Percentiles rank a stretch among this genome's conserved stretches.
phyloP scores from a whole-genome alignment of 2,888 invertebrate species.

The Liodrosophila aerea region DNA sequence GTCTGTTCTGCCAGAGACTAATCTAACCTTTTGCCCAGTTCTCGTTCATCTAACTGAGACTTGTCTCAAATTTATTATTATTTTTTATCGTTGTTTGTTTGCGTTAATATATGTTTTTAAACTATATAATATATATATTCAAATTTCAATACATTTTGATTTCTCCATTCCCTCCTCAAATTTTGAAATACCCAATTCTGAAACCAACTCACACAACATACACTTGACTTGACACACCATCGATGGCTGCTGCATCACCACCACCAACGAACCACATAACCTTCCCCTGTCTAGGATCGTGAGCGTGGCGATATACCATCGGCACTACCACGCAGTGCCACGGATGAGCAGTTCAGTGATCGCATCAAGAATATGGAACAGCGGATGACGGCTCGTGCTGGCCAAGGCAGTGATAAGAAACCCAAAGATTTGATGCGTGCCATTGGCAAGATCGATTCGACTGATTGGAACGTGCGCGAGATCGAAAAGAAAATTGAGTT shows the following conservation, averaged over 20 bases:
- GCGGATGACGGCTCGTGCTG: constrained; percentile 86
- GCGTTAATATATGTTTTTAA: constrained; percentile 25
- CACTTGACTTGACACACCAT: constrained; percentile 20
- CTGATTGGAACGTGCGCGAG: constrained; percentile 95
- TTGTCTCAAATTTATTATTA: constrained; percentile 18
- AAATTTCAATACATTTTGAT: constrained; percentile 56
- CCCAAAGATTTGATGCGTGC: constrained; percentile 93
- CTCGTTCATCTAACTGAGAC: constrained; percentile 50
- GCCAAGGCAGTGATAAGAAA: constrained; percentile 86
- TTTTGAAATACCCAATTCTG: constrained; percentile 27
- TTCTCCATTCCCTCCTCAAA: constrained; percentile 47
- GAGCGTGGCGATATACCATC: constrained; percentile 82
- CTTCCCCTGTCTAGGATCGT: constrained; percentile 75
- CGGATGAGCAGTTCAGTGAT: constrained; percentile 82
- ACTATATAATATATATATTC: constrained; percentile 40
- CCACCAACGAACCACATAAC: constrained; percentile 18
- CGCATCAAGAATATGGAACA: constrained; percentile 90
- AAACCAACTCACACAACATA: constrained; percentile 35
- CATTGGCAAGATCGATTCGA: constrained; percentile 93
- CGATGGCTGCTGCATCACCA: constrained; percentile 29
- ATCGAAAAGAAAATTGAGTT: constrained; percentile 93
- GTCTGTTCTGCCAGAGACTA: constrained; percentile 9
- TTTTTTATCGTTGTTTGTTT: constrained; percentile 38
- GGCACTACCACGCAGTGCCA: constrained; percentile 77
- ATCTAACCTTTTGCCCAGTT: constrained; percentile 22